Evolutionary conservation across 2,797 vertebrate genomes (phyloP).

Genomic region (Cryptoprocta ferox): DNA sequence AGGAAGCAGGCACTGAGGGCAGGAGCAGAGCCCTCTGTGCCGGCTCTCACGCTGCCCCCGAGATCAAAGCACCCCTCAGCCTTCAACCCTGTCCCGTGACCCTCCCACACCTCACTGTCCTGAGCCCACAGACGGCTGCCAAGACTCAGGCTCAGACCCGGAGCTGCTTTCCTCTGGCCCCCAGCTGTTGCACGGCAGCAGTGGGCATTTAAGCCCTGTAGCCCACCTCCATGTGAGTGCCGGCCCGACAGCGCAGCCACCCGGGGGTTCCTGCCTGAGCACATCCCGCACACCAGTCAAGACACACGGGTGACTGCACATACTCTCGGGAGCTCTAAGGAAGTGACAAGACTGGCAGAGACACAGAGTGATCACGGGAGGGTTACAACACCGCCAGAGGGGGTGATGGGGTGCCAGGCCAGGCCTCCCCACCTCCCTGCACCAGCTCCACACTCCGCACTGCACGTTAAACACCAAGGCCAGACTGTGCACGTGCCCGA

Average conservation of each 20-base stretch:
- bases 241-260: rapidly evolving
- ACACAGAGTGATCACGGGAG: rapidly evolving
- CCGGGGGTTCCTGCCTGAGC: rapidly evolving
- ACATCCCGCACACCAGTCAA: rapidly evolving
- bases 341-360: too few species aligned
- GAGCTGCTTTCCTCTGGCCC: rapidly evolving
- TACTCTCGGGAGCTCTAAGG: rapidly evolving
- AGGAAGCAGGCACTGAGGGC: not conserved
- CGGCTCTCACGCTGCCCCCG: not conserved
- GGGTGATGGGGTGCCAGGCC: not conserved
- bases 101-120: not conserved
- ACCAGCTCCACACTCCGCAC: rapidly evolving
- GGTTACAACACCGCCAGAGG: rapidly evolving
- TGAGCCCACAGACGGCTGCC: not conserved
- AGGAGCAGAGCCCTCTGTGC: rapidly evolving
- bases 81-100: rapidly evolving
- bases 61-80: rapidly evolving
- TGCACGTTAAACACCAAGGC: not conserved
- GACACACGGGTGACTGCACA: rapidly evolving
- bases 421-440: rapidly evolving
- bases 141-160: not conserved
- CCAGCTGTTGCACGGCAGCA: not conserved
- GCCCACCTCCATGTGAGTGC: not conserved
- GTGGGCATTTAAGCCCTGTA: not conserved
- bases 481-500: rapidly evolving